Evolutionary conservation across 2,888 invertebrate genomes (phyloP).

Genomic region (Chrysolina americana): DNA sequence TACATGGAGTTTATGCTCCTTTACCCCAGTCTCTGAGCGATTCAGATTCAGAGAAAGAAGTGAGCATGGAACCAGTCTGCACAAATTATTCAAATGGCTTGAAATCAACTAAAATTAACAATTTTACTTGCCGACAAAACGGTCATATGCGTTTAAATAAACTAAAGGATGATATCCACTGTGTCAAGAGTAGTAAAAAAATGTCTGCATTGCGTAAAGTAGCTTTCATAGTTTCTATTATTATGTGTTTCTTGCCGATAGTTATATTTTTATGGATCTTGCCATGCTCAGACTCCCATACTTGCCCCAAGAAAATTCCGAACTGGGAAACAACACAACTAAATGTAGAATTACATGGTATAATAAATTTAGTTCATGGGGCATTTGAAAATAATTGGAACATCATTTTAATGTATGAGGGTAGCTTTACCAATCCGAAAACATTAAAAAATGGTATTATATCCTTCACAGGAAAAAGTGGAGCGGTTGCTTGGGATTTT

Average conservation of each 20-base stretch:
- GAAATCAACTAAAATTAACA: conserved; percentile 49
- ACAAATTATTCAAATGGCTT: conserved; percentile 53
- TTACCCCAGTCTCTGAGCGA: conserved; percentile 84
- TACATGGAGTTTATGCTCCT: conserved; percentile 79
- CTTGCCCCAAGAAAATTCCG: conserved; percentile 77
- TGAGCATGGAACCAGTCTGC: conserved; percentile 64
- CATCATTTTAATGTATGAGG: conserved; percentile 82
- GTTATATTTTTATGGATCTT: conserved; percentile 83
- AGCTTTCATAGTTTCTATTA: conserved; percentile 80
- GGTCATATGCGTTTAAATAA: conserved; percentile 54
- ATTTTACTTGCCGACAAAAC: conserved; percentile 50
- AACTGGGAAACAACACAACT: conserved; percentile 81
- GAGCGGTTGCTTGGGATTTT: conserved; percentile 83
- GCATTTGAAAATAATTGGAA: conserved; percentile 77
- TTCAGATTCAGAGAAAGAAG: conserved; percentile 83
- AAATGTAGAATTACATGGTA: conserved; percentile 79
- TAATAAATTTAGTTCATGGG: conserved; percentile 79
- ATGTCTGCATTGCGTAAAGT: conserved; percentile 80
- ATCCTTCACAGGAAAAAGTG: conserved; percentile 69
- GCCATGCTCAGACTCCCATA: conserved; percentile 81
- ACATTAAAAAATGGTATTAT: conserved; percentile 66
- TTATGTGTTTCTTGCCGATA: conserved; percentile 80
- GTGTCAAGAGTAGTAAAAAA: conserved; percentile 57
- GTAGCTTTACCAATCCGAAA: conserved; percentile 76
- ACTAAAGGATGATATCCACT: conserved; percentile 56